Base-by-base conservation (phyloP, 2,797 vertebrate genomes). In the Sebastes cheni region DNA sequence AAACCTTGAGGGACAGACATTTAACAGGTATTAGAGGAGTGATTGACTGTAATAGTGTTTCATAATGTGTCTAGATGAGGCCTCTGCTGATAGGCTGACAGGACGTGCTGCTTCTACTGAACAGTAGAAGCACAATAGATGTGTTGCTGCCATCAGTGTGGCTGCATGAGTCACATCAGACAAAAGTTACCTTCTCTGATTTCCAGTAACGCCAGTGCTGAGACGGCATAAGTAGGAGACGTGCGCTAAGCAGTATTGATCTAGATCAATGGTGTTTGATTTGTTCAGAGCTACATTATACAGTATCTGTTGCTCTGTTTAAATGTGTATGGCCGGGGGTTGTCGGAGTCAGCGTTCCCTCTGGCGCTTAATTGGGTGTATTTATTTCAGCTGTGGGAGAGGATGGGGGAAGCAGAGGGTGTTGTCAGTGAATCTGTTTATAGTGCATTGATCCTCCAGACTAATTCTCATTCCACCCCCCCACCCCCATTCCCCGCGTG, bases 371-470 rank as follows among this genome's bases (percentile, higher is more conserved):
- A 91, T 94, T 91, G 90, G 69, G 65, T 79, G 79, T 77, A 81
- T 93, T 88, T 89, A 87, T 92, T 87, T 88, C 68, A 77, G 67
- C 59, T 25, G 62, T 58, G 79, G 81, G 82, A 75, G 68, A 62
- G 29, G 25, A 3, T 5, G 29, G 56, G 27, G 54, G 66, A 56
- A 25, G 29, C 32, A 34, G 69, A 50, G 55, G 76, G 60, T 52
- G 75, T 59, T 86, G 87, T 77, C 84, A 75, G 76, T 81, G 72
- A 92, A 88, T 83, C 86, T 72, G 86, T 92, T 91, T 91, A 93
- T 84, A 81, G 80, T 54, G 32, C 79, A 94, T 93, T 81, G 91
- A 91, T 92, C 72, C 78, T 71, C 16, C 67, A 79, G 69, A 71
- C 79, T 78, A 77, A 91, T 91, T 91, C 76, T 85, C 80, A 88